Conservation (phyloP, 2,113 vertebrate genomes). For the Meleagris gallopavo region DNA sequence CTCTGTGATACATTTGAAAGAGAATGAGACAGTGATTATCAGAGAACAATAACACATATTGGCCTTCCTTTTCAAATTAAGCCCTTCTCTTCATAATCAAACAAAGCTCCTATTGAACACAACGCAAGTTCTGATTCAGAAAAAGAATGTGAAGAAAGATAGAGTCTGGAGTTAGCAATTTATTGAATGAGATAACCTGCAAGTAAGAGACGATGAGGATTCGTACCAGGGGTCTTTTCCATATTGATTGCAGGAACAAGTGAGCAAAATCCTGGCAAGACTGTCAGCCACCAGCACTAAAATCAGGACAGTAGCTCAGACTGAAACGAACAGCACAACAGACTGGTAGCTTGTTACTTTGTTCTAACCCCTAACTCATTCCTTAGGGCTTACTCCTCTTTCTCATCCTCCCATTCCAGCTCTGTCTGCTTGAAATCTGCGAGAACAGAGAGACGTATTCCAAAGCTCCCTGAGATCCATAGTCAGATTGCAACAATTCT, state of each 20-base stretch:
- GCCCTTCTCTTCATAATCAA: not conserved
- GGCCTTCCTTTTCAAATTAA: not conserved
- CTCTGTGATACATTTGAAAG: not conserved
- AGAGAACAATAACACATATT: not conserved
- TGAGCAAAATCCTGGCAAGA: not conserved
- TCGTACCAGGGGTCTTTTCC: not conserved
- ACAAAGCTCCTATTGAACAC: not conserved
- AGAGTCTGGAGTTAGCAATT: not conserved
- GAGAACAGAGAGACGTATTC: not conserved
- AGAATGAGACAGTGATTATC: not conserved
- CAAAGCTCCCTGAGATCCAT: not conserved
- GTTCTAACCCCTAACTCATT: not conserved
- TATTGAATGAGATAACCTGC: not conserved
- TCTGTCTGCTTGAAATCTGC: not conserved
- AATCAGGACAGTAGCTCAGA: not conserved
- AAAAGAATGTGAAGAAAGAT: not conserved
- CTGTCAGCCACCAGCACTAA: not conserved
- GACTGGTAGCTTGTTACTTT: not conserved
- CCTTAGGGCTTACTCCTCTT: rapidly evolving
- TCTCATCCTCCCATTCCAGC: not conserved
- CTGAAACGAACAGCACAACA: not conserved
- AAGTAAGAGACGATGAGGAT: not conserved
- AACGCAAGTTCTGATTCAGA: not conserved
- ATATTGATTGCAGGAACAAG: not conserved
- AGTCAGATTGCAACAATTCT: rapidly evolving